Evolutionary conservation across 2,888 invertebrate genomes (phyloP).

Genomic region (Lochmaea crataegi): DNA sequence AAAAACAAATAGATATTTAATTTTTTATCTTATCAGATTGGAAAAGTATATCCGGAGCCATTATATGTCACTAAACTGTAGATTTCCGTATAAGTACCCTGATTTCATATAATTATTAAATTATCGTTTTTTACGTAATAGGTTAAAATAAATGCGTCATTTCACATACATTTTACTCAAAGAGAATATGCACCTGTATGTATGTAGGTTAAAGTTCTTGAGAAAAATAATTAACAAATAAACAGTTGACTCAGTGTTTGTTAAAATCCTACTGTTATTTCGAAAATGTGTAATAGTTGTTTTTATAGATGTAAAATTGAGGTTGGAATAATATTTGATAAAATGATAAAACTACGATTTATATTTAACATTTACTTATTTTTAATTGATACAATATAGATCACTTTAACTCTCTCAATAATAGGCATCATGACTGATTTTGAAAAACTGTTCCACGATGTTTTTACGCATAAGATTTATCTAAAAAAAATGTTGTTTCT

Average conservation of each 20-base stretch:
- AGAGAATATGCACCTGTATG: not conserved
- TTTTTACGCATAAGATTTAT: too few relatives aligned
- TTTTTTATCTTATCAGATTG: constrained; percentile 7
- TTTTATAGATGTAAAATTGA: not conserved
- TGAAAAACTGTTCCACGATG: too few relatives aligned
- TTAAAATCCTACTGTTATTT: not conserved
- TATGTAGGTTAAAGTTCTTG: constrained; percentile 10
- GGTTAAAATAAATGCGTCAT: constrained; percentile 1
- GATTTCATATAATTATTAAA: not conserved
- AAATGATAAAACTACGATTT: not conserved
- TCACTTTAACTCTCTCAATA: too few relatives aligned
- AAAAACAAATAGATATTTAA: not conserved
- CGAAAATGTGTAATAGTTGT: not conserved
- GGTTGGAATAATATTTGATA: not conserved
- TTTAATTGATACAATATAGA: too few relatives aligned
- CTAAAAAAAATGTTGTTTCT: too few relatives aligned
- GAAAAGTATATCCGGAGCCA: constrained; percentile 2
- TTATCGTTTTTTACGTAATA: constrained; percentile 3
- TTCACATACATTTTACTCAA: not conserved
- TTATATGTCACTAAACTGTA: not conserved
- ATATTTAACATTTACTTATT: too few relatives aligned
- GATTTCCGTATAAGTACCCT: not conserved
- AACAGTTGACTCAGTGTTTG: not conserved
- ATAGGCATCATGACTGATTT: too few relatives aligned
- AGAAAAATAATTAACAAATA: not conserved